Base-by-base conservation (phyloP, 1,140 invertebrate genomes). In the Brachionus angularis region DNA sequence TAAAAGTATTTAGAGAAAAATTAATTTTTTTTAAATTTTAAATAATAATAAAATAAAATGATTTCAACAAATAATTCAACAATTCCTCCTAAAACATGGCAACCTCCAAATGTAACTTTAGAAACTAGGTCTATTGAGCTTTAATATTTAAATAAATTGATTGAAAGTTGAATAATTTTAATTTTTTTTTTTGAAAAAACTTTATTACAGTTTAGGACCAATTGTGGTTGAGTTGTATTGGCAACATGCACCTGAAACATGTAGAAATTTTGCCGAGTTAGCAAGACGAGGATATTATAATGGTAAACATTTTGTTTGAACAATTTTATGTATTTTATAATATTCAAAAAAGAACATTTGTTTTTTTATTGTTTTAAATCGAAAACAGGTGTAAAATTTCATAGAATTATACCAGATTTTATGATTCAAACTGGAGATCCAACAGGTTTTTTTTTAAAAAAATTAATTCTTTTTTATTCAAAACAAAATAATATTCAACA, bases 221-320 rank as follows among this genome's bases (percentile, higher is more conserved):
- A 84, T 98, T 29, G 85, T 87, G 0, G 81, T 97, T 42, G 94
- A 98, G 80, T 83, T 98, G 47, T 98, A 98, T 77, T 98, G 94
- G 95, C 93, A 95, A 81, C 93, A 98, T 81, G 88, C 93, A 7
- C 93, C 94, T 23, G 88, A 88, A 71, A 96, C 94, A 2, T 98
- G 95, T 73, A 84, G 89, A 76, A 98, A 98, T 80, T 98, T 98
- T 84, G 93, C 93, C 62, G 94, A 98, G 83, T 82, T 98, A 29
- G 84, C 88, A 0, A 83, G 91, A 73, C 84, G 93, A 77, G 92
- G 93, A 27, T 98, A 96, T 83, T 98, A 96, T 78, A 95, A 96
- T 82, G 89, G 89, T 70, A 91, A 91, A 7, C 23, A 8, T 14
- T 42, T 14, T 5, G 23, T 8, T 3, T n/a, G 14, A 52, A 52